Conservation (phyloP, 2,888 invertebrate genomes). For the Dorcus parallelipipedus region DNA sequence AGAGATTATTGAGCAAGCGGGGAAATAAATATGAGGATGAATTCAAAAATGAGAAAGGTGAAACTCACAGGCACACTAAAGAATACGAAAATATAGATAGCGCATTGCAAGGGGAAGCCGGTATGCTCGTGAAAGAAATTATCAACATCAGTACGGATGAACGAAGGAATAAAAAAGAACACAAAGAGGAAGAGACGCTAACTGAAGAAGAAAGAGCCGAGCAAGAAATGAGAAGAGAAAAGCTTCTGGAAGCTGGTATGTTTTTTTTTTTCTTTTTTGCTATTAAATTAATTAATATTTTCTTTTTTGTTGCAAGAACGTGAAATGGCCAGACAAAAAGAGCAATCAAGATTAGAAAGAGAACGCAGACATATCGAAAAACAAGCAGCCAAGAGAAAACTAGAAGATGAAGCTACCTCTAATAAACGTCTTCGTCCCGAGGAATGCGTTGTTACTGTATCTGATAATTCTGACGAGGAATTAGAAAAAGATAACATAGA, state of each 20-base stretch:
- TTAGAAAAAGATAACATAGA: conserved; percentile 27
- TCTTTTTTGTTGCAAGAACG: conserved; percentile 52
- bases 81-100: conserved; percentile 36
- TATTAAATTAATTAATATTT: background rate
- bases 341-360: conserved; percentile 68
- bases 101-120: conserved; percentile 45
- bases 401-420: conserved; percentile 40
- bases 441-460: conserved; percentile 43
- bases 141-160: conserved; percentile 44
- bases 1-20: conserved; percentile 66
- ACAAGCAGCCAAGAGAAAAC: conserved; percentile 42
- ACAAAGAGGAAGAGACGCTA: conserved; percentile 52
- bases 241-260: conserved; percentile 65
- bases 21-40: conserved; percentile 58
- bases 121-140: conserved; percentile 48
- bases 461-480: conserved; percentile 41
- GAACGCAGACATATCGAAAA: conserved; percentile 62
- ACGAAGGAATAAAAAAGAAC: conserved; percentile 34
- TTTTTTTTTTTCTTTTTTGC: too few relatives aligned
- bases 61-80: conserved; percentile 32
- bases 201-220: conserved; percentile 45
- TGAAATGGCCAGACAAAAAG: conserved; percentile 75
- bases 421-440: conserved; percentile 38
- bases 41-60: conserved; percentile 30
- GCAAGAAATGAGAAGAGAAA: conserved; percentile 61